A percentile compares a stretch with the other conserved stretches of the same genome.
These are phyloP conservation scores for Antennarius striatus DNA, from an alignment of 2,113 vertebrate genomes.

Conservation along the genomic window DNA sequence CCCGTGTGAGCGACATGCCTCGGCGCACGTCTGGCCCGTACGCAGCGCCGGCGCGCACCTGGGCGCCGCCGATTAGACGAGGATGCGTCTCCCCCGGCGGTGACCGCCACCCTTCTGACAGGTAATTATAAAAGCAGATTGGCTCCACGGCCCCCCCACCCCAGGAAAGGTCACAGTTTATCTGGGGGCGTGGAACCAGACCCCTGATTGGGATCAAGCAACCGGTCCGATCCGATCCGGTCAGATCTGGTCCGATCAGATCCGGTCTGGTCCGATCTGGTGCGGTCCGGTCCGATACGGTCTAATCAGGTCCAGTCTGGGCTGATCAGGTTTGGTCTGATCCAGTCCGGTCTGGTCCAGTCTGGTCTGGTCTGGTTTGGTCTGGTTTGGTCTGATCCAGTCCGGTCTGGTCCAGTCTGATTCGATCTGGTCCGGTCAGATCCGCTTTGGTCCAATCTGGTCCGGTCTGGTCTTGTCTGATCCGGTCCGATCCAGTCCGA, in stretches of 20 bases:
- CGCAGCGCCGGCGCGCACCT: slow-evolving; percentile 40
- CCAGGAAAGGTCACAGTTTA: slow-evolving; percentile 78
- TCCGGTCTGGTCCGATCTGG: no score
- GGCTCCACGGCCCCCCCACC: slow-evolving; percentile 71
- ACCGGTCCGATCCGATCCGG: neutral
- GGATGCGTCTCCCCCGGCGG: slow-evolving; percentile 66
- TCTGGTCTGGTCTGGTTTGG: no score
- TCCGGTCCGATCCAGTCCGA: no score
- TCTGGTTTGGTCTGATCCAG: no score
- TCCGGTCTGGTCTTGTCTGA: no score
- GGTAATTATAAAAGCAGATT: slow-evolving; percentile 81
- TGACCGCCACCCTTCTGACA: slow-evolving; percentile 77
- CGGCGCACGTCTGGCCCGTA: slow-evolving; percentile 1
- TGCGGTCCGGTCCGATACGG: no score
- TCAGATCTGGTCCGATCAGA: neutral
- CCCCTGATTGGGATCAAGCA: slow-evolving; percentile 59
- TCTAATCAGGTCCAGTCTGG: no score
- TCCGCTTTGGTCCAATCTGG: no score
- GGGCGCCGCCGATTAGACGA: slow-evolving; percentile 66
- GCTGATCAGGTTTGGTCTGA: no score
- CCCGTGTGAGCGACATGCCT: slow-evolving; percentile 5
- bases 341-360: no score
- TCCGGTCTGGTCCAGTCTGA: no score
- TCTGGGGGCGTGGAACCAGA: slow-evolving; percentile 53
- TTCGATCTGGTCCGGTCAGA: no score